Evolutionary conservation across 2,888 invertebrate species (phyloP), one percentile per base, ranked within the genome.

Genomic region (Pseudococcus jackbeardsleyi): DNA sequence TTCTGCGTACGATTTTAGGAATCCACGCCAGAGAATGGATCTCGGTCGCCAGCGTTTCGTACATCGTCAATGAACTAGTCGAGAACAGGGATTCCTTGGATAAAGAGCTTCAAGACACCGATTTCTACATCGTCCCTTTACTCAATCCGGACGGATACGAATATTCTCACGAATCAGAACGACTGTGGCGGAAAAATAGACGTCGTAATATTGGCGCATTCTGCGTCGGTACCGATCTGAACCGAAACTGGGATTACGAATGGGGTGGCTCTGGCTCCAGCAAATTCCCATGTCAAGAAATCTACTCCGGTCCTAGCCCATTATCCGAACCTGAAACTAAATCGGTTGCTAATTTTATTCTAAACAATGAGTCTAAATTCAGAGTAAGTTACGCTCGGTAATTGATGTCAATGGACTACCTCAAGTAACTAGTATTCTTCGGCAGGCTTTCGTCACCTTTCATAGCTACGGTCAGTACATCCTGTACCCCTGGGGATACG

Each of bases 21-120:
- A 96, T 97, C 90, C 97, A 97, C 90, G 96, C 97, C 0, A 93
- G 98, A 33, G 98, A 98, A 92, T 98, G 96, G 96, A 96, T 97
- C 90, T 95, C 95, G 77, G 95, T 95, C 0, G 95, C 96, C 0
- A 93, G 95, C 0, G 96, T 95, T 3, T 95, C 96, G 0, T 96
- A 94, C 91, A 92, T 96, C 64, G 94, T 96, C 22, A 94, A 96
- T 91, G 93, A 94, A 89, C 91, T 96, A 85, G 94, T 94, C 2
- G 94, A 94, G 90, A 94, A 94, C 90, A 95, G 94, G 91, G 94
- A 95, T 5, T 93, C 93, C 90, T 93, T 95, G 0, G 92, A 93
- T 0, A 93, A 93, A 48, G 90, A 92, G 46, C 90, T 92, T 22
- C 91, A 92, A 50, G 90, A 90, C 48, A 92, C 92, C 77, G 94